Base-by-base conservation (phyloP, 2,797 vertebrate species). In the Morelia viridis region DNA sequence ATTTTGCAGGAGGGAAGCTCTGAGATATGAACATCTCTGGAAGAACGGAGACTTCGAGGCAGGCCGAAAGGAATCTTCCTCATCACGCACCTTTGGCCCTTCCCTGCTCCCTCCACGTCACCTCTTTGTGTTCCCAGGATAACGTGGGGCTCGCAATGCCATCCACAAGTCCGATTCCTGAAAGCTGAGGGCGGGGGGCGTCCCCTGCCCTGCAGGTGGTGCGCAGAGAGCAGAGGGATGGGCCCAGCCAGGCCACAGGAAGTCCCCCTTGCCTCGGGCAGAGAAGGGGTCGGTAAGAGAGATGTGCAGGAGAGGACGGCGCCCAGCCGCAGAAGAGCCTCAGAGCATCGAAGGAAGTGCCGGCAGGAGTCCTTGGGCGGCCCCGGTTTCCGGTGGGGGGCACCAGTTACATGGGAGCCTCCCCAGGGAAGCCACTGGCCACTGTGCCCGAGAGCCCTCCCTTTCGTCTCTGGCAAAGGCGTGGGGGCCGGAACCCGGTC, bases 11-110 rank as follows among this genome's bases (percentile, higher is more conserved):
- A 62, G 88, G 92, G 83, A 89, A 89, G 10, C 22, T 41, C 22
- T 89, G 11, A 91, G 0, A 0, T 0, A 0, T 2, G 0, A 61
- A 86, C 89, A 35, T 2, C 1, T 86, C 6, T 31, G 7, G 91
- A 80, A 80, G 71, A 41, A 11, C 71, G 11, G 64, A 64, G 50
- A 89, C 68, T 31, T 0, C 31, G 26, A 57, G 83, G 22, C 1
- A 22, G 12, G 41, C 15, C 61, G 5, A 24, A 15, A n/a, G 11
- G 22, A 35, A 1, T 12, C 35, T 50, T 22, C 65, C n/a, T 10
- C 26, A 22, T 12, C 22, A 46, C 35, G 19, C 3, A 2, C 12
- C 13, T 35, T 53, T 41, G 15, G 13, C 19, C 3, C 62, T 13
- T 50, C 17, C 41, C 19, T 22, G 8, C 22, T 11, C 1, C 71